Evolutionary conservation across 2,888 invertebrate genomes (phyloP).

Genomic region (Steinernema hermaphroditum): DNA sequence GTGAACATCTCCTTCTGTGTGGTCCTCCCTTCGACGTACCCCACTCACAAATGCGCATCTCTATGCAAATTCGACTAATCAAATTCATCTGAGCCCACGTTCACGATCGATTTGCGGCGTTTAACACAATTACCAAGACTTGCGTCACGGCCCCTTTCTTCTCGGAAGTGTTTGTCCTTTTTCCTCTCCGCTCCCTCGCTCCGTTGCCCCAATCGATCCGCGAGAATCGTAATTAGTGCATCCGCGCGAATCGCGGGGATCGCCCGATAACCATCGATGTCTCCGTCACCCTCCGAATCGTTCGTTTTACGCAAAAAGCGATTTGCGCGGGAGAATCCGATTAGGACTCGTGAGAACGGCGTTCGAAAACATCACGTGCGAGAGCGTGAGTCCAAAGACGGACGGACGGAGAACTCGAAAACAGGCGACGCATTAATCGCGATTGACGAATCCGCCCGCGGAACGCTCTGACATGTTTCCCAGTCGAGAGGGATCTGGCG

Average conservation of each 20-base stretch:
- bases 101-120: not conserved
- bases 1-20: too few species aligned
- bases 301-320: not conserved
- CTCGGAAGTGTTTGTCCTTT: constrained; percentile 13
- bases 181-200: not conserved
- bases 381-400: not conserved
- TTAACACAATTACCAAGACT: not conserved
- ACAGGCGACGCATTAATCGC: not conserved
- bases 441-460: not conserved
- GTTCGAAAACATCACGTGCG: not conserved
- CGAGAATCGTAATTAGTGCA: constrained; percentile 19
- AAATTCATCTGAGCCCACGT: too few species aligned
- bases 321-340: not conserved
- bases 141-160: not conserved
- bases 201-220: not conserved
- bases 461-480: not conserved
- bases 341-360: constrained; percentile 1
- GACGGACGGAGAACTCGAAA: not conserved
- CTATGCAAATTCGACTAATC: too few species aligned
- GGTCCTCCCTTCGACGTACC: too few species aligned
- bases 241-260: not conserved
- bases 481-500: too few species aligned
- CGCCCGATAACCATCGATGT: not conserved
- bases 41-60: too few species aligned
- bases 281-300: not conserved